Percentiles rank a stretch among this genome's conserved stretches.
These are phyloP conservation scores for Heliconius ethilla DNA, from an alignment of 2,888 invertebrate genomes.

Conservation along the genomic window DNA sequence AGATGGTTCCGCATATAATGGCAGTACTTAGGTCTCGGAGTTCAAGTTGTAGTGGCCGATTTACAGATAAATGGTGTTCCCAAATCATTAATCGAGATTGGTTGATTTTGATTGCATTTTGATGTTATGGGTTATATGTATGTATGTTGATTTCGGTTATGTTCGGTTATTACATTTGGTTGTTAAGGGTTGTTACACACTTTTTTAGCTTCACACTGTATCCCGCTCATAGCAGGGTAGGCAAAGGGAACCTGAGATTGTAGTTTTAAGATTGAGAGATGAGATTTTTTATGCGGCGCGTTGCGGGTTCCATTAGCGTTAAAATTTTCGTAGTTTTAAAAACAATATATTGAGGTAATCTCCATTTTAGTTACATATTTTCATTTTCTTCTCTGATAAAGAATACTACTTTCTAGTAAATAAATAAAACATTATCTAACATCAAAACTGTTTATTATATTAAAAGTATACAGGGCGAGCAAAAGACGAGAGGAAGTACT, in stretches of 20 bases:
- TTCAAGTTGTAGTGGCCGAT: conserved; percentile 31
- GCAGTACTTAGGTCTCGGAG: conserved; percentile 10
- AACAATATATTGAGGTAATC: too few species aligned
- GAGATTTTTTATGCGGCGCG: too few species aligned
- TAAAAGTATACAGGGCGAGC: conserved; percentile 63
- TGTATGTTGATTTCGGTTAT: background rate
- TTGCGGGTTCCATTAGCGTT: too few species aligned
- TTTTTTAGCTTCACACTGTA: background rate
- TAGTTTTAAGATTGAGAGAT: too few species aligned
- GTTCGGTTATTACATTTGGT: too few species aligned
- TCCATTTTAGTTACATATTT: too few species aligned
- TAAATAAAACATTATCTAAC: conserved; percentile 49
- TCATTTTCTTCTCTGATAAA: too few species aligned
- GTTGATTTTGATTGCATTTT: conserved; percentile 8
- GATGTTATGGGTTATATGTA: background rate
- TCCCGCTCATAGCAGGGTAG: background rate
- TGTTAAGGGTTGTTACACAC: too few species aligned
- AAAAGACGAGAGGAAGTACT: conserved; percentile 60
- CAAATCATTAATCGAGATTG: conserved; percentile 30
- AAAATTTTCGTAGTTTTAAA: too few species aligned
- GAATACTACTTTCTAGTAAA: background rate
- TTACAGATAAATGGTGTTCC: conserved; percentile 34
- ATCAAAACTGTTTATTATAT: conserved; percentile 61
- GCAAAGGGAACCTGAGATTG: background rate
- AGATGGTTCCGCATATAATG: conserved; percentile 9